Conservation (phyloP, 1,140 invertebrate species). For the Drosophila athabasca region DNA sequence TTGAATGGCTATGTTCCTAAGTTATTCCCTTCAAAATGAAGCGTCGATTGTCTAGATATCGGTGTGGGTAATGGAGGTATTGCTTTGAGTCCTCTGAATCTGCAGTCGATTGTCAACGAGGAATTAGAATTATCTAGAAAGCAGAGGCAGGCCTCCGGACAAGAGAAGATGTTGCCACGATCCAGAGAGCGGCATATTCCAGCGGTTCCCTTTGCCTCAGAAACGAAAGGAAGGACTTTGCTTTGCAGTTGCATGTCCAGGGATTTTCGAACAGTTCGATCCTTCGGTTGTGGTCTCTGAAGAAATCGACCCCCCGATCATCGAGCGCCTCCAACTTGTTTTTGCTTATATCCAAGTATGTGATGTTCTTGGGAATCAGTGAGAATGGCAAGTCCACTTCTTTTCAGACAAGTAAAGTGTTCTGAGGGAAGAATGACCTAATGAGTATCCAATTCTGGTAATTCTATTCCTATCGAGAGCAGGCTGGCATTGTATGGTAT, state of each 20-base stretch:
- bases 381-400: not conserved
- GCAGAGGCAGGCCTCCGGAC: slow-evolving; percentile 17
- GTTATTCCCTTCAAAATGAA: slow-evolving; percentile 6
- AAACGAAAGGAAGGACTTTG: slow-evolving; percentile 7
- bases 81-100: too few species aligned
- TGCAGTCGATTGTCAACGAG: slow-evolving; percentile 21
- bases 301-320: too few species aligned
- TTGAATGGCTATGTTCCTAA: not conserved
- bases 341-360: slow-evolving; percentile 21
- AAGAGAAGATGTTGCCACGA: too few species aligned
- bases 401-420: slow-evolving; percentile 15
- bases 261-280: slow-evolving; percentile 13
- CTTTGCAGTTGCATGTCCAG: slow-evolving; percentile 4
- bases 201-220: too few species aligned
- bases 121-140: slow-evolving; percentile 9
- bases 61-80: slow-evolving; percentile 8
- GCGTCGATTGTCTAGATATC: not conserved
- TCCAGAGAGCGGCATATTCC: too few species aligned
- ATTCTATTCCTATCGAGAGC: not conserved
- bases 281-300: too few species aligned
- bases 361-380: not conserved
- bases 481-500: slow-evolving; percentile 2
- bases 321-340: slow-evolving; percentile 19
- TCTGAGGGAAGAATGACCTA: not conserved
- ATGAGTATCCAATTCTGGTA: not conserved